Evolutionary conservation across 37 sponge, comb jelly and placozoan genomes (phyloP).

Genomic region (Lycopodina hypogea): DNA sequence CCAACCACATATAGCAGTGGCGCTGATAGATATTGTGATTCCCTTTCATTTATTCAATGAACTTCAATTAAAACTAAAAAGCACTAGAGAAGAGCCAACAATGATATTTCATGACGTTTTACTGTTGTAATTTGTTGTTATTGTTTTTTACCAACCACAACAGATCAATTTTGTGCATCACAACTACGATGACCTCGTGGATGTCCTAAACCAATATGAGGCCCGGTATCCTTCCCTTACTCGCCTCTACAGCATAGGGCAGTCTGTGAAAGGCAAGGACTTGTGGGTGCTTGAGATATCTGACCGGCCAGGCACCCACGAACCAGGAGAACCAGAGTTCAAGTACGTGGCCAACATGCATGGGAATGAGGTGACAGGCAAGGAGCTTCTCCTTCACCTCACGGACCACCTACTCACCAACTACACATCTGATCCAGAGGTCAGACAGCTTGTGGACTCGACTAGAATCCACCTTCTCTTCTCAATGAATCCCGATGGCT

Average conservation of each 20-base stretch:
- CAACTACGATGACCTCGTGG: constrained; percentile 39
- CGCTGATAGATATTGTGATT: too few relatives aligned
- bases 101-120: too few relatives aligned
- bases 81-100: too few relatives aligned
- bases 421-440: constrained; percentile 41
- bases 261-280: constrained; percentile 50
- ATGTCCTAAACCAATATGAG: constrained; percentile 22
- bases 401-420: constrained; percentile 75
- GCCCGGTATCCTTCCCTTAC: constrained; percentile 65
- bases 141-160: too few relatives aligned
- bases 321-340: constrained; percentile 93
- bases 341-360: constrained; percentile 98
- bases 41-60: too few relatives aligned
- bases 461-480: constrained; percentile 94
- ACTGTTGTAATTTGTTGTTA: too few relatives aligned
- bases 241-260: constrained; percentile 80
- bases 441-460: constrained; percentile 71
- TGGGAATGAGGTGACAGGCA: constrained; percentile 95
- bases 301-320: constrained; percentile 87
- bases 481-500: constrained; percentile 98
- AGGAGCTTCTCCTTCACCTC: constrained; percentile 84
- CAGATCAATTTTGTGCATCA: constrained; percentile 74
- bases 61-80: too few relatives aligned
- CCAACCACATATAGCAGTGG: too few relatives aligned
- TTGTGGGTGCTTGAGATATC: constrained; percentile 87